phyloP scores from a whole-genome alignment of 2,797 vertebrate genomes.

The Taenioides sp. region DNA sequence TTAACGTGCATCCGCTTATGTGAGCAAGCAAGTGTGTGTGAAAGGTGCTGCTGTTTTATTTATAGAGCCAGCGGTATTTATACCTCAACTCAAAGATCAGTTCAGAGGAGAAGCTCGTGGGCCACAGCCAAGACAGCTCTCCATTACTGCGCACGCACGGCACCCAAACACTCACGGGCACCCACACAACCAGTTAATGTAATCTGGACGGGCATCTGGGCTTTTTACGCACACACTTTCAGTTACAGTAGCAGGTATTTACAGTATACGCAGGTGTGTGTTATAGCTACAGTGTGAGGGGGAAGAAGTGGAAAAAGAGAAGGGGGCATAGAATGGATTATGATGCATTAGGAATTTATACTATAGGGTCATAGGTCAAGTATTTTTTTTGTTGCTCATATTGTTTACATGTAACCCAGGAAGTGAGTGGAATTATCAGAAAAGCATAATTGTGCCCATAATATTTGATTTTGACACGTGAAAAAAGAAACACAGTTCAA shows the following conservation, averaged over 20 bases:
- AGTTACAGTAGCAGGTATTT: slow-evolving; percentile 49
- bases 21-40: slow-evolving; percentile 47
- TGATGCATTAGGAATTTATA: background rate
- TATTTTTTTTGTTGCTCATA: background rate
- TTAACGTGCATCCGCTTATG: slow-evolving; percentile 28
- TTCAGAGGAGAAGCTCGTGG: slow-evolving; percentile 73
- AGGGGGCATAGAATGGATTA: background rate
- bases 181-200: slow-evolving; percentile 9
- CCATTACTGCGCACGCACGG: slow-evolving; percentile 60
- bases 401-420: background rate
- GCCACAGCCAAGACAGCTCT: slow-evolving; percentile 70
- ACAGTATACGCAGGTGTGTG: slow-evolving; percentile 39
- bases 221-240: slow-evolving; percentile 46
- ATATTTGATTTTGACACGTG: background rate
- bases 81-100: slow-evolving; percentile 76
- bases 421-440: background rate
- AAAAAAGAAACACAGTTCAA: no score
- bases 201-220: slow-evolving; percentile 23
- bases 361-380: background rate
- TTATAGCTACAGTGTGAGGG: slow-evolving; percentile 14
- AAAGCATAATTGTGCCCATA: background rate
- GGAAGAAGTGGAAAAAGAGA: background rate
- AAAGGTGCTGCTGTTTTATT: slow-evolving; percentile 77
- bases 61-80: slow-evolving; percentile 76
- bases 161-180: slow-evolving; percentile 28